A percentile compares a stretch with the other conserved stretches of the same genome.
These are phyloP conservation scores for Drosophila histrio DNA, from an alignment of 2,888 invertebrate genomes.

Conservation along the genomic window DNA sequence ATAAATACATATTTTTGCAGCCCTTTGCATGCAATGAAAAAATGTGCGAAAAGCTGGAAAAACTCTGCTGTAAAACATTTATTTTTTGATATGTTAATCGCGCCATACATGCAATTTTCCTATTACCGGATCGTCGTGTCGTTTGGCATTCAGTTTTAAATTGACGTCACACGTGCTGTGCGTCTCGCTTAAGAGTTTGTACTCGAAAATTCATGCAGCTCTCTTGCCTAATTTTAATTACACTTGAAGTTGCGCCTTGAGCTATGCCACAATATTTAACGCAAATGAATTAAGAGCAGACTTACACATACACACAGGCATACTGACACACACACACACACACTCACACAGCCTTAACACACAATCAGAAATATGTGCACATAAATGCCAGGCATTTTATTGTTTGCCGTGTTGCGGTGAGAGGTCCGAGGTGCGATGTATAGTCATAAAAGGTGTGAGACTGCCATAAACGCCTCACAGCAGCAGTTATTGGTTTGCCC, in stretches of 20 bases:
- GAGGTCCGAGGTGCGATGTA: conserved; percentile 23
- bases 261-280: conserved; percentile 49
- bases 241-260: conserved; percentile 27
- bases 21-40: conserved; percentile 31
- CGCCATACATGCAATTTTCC: conserved; percentile 74
- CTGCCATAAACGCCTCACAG: conserved; percentile 64
- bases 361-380: conserved; percentile 72
- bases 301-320: conserved; percentile 4
- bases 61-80: conserved; percentile 64
- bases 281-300: conserved; percentile 41
- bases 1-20: conserved; percentile 1
- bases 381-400: conserved; percentile 74
- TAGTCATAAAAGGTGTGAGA: conserved; percentile 72
- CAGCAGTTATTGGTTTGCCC: conserved; percentile 25
- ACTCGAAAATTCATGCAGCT: background rate
- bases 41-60: conserved; percentile 54
- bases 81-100: conserved; percentile 76
- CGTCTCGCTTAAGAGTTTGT: background rate
- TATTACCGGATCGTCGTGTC: conserved; percentile 70
- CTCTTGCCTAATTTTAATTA: conserved; percentile 52
- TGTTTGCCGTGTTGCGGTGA: conserved; percentile 55
- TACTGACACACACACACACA: background rate
- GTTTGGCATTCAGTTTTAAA: conserved; percentile 43
- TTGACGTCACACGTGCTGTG: conserved; percentile 13
- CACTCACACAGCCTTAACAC: conserved; percentile 22